Conservation (phyloP, 2,888 invertebrate genomes). For the Hanleya hanleyi region DNA sequence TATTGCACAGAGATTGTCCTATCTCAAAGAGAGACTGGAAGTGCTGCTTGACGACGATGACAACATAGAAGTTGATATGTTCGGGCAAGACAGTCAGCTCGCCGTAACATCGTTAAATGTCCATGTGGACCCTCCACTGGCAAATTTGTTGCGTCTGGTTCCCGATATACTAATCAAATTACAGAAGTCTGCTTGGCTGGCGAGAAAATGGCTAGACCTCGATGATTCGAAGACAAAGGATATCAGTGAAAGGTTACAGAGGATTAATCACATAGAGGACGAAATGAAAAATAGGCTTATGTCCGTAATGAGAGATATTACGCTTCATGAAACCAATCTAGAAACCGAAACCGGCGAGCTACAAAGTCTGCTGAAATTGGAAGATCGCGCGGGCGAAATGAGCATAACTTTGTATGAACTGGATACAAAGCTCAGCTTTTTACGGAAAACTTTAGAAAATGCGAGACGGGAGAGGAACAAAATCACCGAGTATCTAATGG, state of each 20-base stretch:
- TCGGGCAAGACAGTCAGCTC: conserved; percentile 59
- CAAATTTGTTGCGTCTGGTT: conserved; percentile 47
- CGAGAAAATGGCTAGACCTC: conserved; percentile 54
- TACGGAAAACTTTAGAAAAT: conserved; percentile 37
- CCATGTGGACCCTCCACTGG: not conserved
- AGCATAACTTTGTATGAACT: conserved; percentile 47
- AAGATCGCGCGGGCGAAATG: conserved; percentile 51
- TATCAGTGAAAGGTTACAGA: conserved; percentile 50
- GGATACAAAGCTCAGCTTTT: conserved; percentile 35
- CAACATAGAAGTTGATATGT: conserved; percentile 48
- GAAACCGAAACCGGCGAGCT: conserved; percentile 50
- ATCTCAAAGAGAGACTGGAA: conserved; percentile 53
- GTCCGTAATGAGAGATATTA: conserved; percentile 47
- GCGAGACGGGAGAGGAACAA: conserved; percentile 45
- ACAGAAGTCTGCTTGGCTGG: conserved; percentile 56
- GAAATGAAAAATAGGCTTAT: conserved; percentile 46
- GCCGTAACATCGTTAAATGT: conserved; percentile 37
- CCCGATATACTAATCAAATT: conserved; percentile 62
- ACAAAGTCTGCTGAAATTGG: conserved; percentile 50
- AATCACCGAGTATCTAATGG: conserved; percentile 41
- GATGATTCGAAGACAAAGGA: conserved; percentile 59
- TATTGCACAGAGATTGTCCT: conserved; percentile 51
- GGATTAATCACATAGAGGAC: conserved; percentile 46
- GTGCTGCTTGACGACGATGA: conserved; percentile 55
- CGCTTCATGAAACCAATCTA: conserved; percentile 47